Evolutionary conservation across 2,888 invertebrate species (phyloP), one percentile per base, ranked within the genome.

Genomic region (Caenorhabditis becei): DNA sequence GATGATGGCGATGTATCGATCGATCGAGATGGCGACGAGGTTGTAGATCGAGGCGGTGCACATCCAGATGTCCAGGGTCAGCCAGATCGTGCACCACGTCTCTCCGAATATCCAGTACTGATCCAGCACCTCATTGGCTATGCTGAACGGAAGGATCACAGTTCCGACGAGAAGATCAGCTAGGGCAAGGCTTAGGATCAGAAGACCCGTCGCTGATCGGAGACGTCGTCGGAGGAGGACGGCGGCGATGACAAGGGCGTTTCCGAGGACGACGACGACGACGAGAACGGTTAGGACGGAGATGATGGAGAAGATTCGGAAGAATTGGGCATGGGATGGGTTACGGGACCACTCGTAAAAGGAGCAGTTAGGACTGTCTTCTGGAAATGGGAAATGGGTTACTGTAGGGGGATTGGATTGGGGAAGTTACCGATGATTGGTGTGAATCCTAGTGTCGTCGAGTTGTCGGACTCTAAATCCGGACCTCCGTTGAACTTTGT

Each of bases 41-140:
- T 97, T 97, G 88, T 97, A 93, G 90, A 97, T 97, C 88, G 96
- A 97, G 0, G 97, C 96, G 0, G 98, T 98, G 93, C 97, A 97
- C 95, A 97, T 95, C 96, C 97, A 97, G 14, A 98, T 97, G 92
- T 98, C 98, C 74, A 97, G 94, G 0, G 97, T 97, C 83, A 98
- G 93, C 97, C 97, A 98, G 26, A 93, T 84, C 14, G 89, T 90
- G 80, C 97, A 98, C 96, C 97, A 97, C 54, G 96, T 93, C 92
- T 95, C 95, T 62, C 97, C 97, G 92, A 97, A 98, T 89, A 97
- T 95, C 98, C 98, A 98, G 91, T 96, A 95, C 95, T 91, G 89
- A 32, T 91, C 88, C 16, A 96, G 84, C 51, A 92, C 96, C 92
- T 97, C 96, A 93, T 96, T 95, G 24, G 96, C 95, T 67, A 97